Base-by-base conservation (phyloP, 1,140 invertebrate species). In the Leptinotarsa undecemlineata region DNA sequence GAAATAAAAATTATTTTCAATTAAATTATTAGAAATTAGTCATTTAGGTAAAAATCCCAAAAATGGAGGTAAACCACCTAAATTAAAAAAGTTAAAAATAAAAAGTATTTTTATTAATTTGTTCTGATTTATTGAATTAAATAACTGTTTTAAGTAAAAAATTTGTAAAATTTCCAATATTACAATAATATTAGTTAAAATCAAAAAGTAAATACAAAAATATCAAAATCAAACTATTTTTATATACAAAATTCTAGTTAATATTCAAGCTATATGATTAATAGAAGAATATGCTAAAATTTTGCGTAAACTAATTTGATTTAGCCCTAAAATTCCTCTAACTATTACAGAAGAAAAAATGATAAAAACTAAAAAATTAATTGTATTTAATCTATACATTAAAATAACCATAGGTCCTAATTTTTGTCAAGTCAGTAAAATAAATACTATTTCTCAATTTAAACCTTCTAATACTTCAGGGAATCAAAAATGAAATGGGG, bases 11-110 rank as follows among this genome's bases (percentile, higher is more conserved):
- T 85, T 85, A 82, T 77, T 83, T 74, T 76, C 71, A 72, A 84
- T 84, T 85, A 87, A 72, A 78, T 81, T 81, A 82, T 87, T 84
- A 80, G 87, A 87, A 74, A 85, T 81, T 77, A 88, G 74, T 86
- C 86, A 88, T 87, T 88, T 88, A 42, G 86, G 84, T 14, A 88
- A 79, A 85, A 88, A 88, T 85, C 86, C 87, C 77, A 88, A 79
- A 82, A 88, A 88, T 4, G 87, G 87, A 0, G 87, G 88, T 77
- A 88, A 79, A 69, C 87, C 87, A 3, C 86, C 86, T 83, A 88
- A 81, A 57, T 86, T 88, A 78, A 88, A 75, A 82, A 88, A 85
- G 84, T 86, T 87, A 80, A 86, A 80, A 72, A 85, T 80, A 77
- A 87, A 77, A 33, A 80, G 81, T 78, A 87, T 83, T 86, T 87